Conservation (phyloP, 1,140 invertebrate genomes). For the Drosophila ercepeae region DNA sequence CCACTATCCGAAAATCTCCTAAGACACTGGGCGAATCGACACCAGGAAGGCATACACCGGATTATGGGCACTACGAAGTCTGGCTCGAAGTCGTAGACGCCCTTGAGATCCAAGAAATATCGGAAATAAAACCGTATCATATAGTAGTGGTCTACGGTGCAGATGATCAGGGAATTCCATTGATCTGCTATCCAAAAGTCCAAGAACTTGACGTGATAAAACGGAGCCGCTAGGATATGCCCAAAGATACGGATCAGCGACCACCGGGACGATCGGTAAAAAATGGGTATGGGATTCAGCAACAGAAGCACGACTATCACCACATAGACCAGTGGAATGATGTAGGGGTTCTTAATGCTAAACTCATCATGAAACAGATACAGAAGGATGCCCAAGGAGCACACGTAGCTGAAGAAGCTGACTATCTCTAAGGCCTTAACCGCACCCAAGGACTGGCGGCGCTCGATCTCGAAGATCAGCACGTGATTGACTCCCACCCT, state of each 20-base stretch:
- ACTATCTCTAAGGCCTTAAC: constrained; percentile 88
- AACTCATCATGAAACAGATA: constrained; percentile 85
- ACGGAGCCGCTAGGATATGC: constrained; percentile 90
- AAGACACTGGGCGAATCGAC: constrained; percentile 93
- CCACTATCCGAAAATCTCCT: constrained; percentile 87
- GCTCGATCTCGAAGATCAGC: constrained; percentile 91
- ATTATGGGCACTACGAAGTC: constrained; percentile 85
- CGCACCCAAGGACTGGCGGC: constrained; percentile 87
- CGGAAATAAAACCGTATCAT: constrained; percentile 44
- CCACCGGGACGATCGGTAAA: constrained; percentile 81
- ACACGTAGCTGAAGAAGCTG: constrained; percentile 87
- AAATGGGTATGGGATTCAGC: constrained; percentile 87
- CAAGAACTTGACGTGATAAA: constrained; percentile 93
- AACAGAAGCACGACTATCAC: constrained; percentile 86
- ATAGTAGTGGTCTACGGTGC: constrained; percentile 91
- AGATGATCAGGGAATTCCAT: constrained; percentile 91
- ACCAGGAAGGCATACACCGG: constrained; percentile 92
- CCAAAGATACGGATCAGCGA: constrained; percentile 82
- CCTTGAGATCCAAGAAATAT: constrained; percentile 14
- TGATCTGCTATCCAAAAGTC: constrained; percentile 98
- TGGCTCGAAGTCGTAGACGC: constrained; percentile 25
- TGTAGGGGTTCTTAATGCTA: constrained; percentile 85
- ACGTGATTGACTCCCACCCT: constrained; percentile 91
- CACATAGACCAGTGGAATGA: constrained; percentile 86
- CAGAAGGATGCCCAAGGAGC: constrained; percentile 85